Conservation (phyloP, 2,888 invertebrate genomes). For the Serrognathus titanus region DNA sequence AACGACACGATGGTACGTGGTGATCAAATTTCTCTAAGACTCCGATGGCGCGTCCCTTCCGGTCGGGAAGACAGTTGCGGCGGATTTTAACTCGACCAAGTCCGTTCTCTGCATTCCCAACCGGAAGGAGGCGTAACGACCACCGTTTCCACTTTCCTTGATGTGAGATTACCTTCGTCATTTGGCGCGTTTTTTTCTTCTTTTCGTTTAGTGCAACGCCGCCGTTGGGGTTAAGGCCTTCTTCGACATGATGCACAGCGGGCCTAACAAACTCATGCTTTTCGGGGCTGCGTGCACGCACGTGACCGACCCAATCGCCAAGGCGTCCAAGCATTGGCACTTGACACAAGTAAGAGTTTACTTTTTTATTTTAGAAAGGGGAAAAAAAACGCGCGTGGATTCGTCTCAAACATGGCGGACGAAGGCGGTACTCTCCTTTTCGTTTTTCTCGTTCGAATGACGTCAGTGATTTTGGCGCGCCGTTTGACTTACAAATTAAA, state of each 20-base stretch:
- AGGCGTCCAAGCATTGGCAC: conserved; percentile 96
- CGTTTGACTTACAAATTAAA: too few relatives aligned
- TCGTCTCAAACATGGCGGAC: too few relatives aligned
- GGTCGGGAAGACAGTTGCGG: conserved; percentile 65
- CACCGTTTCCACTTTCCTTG: not conserved
- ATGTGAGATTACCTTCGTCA: not conserved
- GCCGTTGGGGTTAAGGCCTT: conserved; percentile 93
- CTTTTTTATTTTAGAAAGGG: too few relatives aligned
- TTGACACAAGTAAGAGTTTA: conserved; percentile 72
- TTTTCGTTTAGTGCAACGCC: conserved; percentile 76
- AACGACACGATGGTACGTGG: conserved; percentile 86
- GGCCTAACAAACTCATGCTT: conserved; percentile 88
- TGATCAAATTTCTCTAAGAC: not conserved
- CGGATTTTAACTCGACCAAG: conserved; percentile 53
- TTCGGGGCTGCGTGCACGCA: conserved; percentile 96
- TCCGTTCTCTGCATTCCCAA: conserved; percentile 62
- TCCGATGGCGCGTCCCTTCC: not conserved
- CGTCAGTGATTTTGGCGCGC: too few relatives aligned
- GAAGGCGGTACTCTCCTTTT: too few relatives aligned
- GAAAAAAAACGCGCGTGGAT: too few relatives aligned
- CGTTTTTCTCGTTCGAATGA: too few relatives aligned
- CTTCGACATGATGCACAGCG: conserved; percentile 94
- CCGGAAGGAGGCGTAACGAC: conserved; percentile 25
- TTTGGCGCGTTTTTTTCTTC: not conserved
- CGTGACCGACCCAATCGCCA: conserved; percentile 95